phyloP scores from a whole-genome alignment of 2,797 vertebrate species.

The Sebastes oblongus region DNA sequence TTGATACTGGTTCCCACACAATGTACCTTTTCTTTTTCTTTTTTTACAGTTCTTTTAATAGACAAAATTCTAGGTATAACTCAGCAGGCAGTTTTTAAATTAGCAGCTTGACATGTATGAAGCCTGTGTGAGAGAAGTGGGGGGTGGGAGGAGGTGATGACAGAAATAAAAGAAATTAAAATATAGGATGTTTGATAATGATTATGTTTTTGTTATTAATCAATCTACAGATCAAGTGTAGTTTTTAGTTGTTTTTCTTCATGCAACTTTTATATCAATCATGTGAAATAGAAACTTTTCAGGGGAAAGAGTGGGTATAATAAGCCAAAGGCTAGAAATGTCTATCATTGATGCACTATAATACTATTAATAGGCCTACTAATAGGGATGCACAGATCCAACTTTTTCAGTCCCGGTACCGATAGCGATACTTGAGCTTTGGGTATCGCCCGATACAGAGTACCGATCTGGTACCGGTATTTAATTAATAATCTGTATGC shows the following conservation, averaged over 20 bases:
- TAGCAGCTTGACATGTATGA: slow-evolving; percentile 46
- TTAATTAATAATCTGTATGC: no score
- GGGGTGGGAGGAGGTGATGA: neutral
- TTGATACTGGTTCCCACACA: slow-evolving; percentile 50
- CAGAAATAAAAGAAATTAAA: slow-evolving; percentile 15
- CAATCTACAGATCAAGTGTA: neutral
- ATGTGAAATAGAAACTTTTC: slow-evolving; percentile 1
- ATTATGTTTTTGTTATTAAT: neutral
- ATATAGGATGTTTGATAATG: slow-evolving; percentile 5
- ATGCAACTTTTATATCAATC: neutral
- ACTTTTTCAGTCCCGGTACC: no score
- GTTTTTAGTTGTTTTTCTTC: neutral
- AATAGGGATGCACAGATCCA: no score
- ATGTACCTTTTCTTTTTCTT: slow-evolving; percentile 9
- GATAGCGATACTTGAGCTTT: no score
- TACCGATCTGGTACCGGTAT: no score
- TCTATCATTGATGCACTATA: neutral
- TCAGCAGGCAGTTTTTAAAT: slow-evolving; percentile 60
- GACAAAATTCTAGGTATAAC: slow-evolving; percentile 47
- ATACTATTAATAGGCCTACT: neutral
- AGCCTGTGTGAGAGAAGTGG: slow-evolving; percentile 14
- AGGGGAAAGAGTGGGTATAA: neutral
- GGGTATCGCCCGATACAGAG: no score
- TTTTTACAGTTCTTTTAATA: slow-evolving; percentile 55
- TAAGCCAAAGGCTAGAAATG: neutral